Evolutionary conservation across 2,888 invertebrate genomes (phyloP).

Genomic region (Aplocera efformata): DNA sequence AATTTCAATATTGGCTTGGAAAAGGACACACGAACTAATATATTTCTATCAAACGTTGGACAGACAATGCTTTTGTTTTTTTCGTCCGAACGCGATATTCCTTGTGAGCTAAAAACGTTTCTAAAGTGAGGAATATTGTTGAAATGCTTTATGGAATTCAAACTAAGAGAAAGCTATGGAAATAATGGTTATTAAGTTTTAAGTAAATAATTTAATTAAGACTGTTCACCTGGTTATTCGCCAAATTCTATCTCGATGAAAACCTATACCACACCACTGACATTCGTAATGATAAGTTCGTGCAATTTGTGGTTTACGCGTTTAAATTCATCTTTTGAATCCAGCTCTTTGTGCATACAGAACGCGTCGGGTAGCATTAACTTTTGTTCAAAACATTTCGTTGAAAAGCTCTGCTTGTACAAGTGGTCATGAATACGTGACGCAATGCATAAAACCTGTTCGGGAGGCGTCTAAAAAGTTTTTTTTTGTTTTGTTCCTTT

Average conservation of each 20-base stretch:
- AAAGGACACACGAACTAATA: slow-evolving; percentile 20
- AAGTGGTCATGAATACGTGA: slow-evolving; percentile 5
- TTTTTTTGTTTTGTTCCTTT: not conserved
- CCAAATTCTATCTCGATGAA: no score
- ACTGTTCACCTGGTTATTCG: not conserved
- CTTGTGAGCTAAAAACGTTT: slow-evolving; percentile 18
- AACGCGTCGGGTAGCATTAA: slow-evolving; percentile 2
- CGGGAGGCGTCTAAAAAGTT: not conserved
- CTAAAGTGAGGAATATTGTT: slow-evolving; percentile 14
- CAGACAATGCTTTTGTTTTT: slow-evolving; percentile 16
- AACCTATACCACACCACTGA: no score
- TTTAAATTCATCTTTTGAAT: slow-evolving; percentile 2
- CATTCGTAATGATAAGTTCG: no score
- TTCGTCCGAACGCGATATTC: slow-evolving; percentile 13
- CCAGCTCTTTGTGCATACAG: not conserved
- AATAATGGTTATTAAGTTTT: no score
- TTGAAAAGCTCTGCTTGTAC: slow-evolving; percentile 8
- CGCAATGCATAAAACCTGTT: not conserved
- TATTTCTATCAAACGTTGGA: slow-evolving; percentile 18
- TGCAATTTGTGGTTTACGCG: no score
- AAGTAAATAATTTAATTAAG: slow-evolving; percentile 5
- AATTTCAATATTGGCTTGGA: slow-evolving; percentile 17
- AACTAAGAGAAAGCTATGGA: slow-evolving; percentile 13
- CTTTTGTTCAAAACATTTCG: slow-evolving; percentile 12
- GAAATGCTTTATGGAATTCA: slow-evolving; percentile 18